phyloP scores from a whole-genome alignment of 2,797 vertebrate species.

The Argyrosomus regius region DNA sequence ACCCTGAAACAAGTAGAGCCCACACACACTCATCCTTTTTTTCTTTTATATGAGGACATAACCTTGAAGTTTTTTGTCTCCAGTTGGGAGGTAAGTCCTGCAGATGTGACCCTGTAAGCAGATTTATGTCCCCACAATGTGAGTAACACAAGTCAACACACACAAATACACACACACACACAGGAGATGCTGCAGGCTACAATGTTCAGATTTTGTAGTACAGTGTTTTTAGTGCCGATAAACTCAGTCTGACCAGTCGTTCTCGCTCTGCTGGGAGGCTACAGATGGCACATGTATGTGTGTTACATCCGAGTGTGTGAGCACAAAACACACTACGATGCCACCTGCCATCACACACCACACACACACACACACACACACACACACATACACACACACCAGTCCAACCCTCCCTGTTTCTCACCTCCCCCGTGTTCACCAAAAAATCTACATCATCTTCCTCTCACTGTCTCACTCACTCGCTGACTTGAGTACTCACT shows the following conservation, averaged over 20 bases:
- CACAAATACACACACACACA: constrained; percentile 10
- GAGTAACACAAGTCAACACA: constrained; percentile 7
- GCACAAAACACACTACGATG: constrained; percentile 37
- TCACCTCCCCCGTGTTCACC: constrained; percentile 66
- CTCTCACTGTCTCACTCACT: constrained; percentile 29
- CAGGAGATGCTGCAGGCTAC: constrained; percentile 32
- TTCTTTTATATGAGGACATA: background rate
- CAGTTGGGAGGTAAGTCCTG: constrained; percentile 4
- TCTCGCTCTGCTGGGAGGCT: constrained; percentile 62
- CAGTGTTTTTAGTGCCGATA: constrained; percentile 39
- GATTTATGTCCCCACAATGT: constrained; percentile 31
- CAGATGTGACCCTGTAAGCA: constrained; percentile 19
- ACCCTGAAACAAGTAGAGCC: background rate
- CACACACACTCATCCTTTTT: background rate
- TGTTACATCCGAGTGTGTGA: background rate
- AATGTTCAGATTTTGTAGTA: constrained; percentile 45
- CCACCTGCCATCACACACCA: constrained; percentile 65
- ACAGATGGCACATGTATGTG: constrained; percentile 68
- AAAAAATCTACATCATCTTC: constrained; percentile 43
- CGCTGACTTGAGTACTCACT: background rate
- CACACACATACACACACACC: constrained; percentile 27
- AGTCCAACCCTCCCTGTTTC: constrained; percentile 44
- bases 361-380: constrained; percentile 30
- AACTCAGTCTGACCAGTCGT: constrained; percentile 56
- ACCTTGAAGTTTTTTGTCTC: background rate